Evolutionary conservation across 2,888 invertebrate genomes (phyloP).

Genomic region (Pherbina coryleti): DNA sequence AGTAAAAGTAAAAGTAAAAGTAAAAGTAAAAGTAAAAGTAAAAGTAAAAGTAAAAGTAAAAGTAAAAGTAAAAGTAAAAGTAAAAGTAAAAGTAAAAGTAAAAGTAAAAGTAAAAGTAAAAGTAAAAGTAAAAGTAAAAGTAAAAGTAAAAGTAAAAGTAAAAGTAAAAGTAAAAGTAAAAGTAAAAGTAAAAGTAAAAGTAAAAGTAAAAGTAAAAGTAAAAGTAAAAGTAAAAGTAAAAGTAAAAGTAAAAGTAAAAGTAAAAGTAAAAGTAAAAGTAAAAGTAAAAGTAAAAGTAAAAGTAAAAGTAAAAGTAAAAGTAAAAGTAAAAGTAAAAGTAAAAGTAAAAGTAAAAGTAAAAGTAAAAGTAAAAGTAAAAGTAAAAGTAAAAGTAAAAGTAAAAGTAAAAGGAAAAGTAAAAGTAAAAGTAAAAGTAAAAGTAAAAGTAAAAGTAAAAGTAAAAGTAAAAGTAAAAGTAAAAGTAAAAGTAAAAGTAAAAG

Average conservation of each 20-base stretch:
- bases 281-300: neutral
- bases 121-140: neutral
- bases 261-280: neutral
- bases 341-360: neutral
- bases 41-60: too few relatives aligned
- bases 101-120: neutral
- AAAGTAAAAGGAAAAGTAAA: too few relatives aligned
- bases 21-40: too few relatives aligned
- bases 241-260: neutral
- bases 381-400: too few relatives aligned
- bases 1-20: too few relatives aligned
- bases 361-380: too few relatives aligned
- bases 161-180: neutral
- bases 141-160: neutral
- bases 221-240: neutral
- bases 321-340: neutral
- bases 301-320: neutral
- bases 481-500: too few relatives aligned
- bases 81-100: too few relatives aligned
- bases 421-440: too few relatives aligned
- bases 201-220: neutral
- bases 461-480: too few relatives aligned
- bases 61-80: too few relatives aligned
- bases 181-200: neutral
- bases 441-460: too few relatives aligned